Percentiles rank a stretch among this genome's conserved stretches.
phyloP scores from a whole-genome alignment of 64 coral and sea anemone species.

The Astreopora myriophthalma region DNA sequence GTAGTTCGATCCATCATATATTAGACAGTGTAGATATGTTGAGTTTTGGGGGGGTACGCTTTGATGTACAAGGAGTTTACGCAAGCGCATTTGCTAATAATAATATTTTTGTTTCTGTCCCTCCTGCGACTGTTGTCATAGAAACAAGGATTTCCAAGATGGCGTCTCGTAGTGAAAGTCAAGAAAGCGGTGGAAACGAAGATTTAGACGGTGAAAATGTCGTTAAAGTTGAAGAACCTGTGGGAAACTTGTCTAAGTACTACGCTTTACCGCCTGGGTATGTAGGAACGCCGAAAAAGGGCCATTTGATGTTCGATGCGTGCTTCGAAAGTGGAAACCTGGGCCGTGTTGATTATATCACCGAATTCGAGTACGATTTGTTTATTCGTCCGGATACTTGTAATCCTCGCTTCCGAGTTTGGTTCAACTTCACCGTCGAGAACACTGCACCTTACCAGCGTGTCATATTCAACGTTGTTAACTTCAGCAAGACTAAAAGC shows the following conservation, averaged over 20 bases:
- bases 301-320: conserved; percentile 90
- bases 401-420: conserved; percentile 93
- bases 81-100: too few species aligned
- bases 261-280: conserved; percentile 74
- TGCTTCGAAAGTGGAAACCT: conserved; percentile 99
- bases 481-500: conserved; percentile 99
- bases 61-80: too few species aligned
- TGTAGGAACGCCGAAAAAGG: conserved; percentile 82
- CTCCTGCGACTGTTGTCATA: conserved; percentile 87
- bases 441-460: conserved; percentile 95
- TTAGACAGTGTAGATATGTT: too few species aligned
- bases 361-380: conserved; percentile 97
- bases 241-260: conserved; percentile 92
- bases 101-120: too few species aligned
- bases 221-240: conserved; percentile 73
- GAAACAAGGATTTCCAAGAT: conserved; percentile 73
- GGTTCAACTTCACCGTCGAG: conserved; percentile 98
- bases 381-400: conserved; percentile 97
- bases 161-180: conserved; percentile 87
- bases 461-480: conserved; percentile 97
- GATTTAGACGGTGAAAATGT: conserved; percentile 58
- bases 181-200: conserved; percentile 79
- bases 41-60: too few species aligned
- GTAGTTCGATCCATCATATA: too few species aligned
- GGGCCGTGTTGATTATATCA: conserved; percentile 95